These are phyloP conservation scores for Telenomus remus DNA, from an alignment of 1,140 invertebrate genomes.

Conservation along the genomic window DNA sequence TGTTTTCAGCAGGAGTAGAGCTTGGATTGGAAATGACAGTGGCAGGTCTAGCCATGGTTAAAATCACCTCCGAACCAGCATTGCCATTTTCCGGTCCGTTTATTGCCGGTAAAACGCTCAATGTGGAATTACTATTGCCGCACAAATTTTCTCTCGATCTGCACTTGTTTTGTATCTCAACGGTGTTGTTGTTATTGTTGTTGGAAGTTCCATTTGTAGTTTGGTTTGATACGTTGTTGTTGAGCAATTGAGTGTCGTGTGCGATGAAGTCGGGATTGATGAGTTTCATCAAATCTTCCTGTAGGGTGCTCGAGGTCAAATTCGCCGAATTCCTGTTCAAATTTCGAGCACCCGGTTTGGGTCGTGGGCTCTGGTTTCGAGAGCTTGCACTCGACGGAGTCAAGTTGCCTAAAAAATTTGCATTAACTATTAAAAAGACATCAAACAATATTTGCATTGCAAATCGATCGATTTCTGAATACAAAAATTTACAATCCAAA, in stretches of 20 bases:
- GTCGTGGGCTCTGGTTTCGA: conserved; percentile 79
- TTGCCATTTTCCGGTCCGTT: conserved; percentile 71
- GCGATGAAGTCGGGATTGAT: conserved; percentile 89
- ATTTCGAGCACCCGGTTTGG: conserved; percentile 74
- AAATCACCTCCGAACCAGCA: conserved; percentile 78
- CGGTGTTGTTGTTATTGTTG: conserved; percentile 66
- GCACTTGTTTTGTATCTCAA: conserved; percentile 73
- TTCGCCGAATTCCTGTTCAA: conserved; percentile 79
- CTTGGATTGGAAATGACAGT: conserved; percentile 83
- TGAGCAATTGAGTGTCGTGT: conserved; percentile 67
- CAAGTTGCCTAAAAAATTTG: conserved; percentile 61
- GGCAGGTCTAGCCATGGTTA: conserved; percentile 83
- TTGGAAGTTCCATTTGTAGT: conserved; percentile 63
- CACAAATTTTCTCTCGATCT: conserved; percentile 77
- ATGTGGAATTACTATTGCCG: conserved; percentile 67
- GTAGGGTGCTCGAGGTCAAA: conserved; percentile 81
- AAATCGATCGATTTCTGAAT: neutral
- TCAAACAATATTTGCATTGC: neutral
- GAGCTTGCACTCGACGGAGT: conserved; percentile 75
- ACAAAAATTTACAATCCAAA: no score
- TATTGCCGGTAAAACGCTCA: conserved; percentile 65
- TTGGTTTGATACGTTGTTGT: conserved; percentile 69
- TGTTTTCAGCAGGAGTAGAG: conserved; percentile 79
- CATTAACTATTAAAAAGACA: no score
- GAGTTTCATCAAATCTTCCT: conserved; percentile 91